phyloP scores from a whole-genome alignment of 2,888 invertebrate species.

The Dryocosmus kuriphilus region DNA sequence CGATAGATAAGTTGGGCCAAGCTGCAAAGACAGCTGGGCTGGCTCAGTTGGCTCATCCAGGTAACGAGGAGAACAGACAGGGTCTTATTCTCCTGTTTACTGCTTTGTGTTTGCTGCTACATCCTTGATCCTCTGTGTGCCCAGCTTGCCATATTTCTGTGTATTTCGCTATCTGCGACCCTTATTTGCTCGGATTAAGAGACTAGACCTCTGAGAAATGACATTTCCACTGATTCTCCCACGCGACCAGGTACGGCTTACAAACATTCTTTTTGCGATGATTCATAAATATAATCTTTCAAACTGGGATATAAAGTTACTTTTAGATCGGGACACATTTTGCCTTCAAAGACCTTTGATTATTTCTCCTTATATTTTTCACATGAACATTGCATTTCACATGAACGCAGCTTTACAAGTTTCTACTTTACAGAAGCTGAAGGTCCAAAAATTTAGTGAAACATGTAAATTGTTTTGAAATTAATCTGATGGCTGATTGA shows the following conservation, averaged over 20 bases:
- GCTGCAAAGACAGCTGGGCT: constrained; percentile 75
- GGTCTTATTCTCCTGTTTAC: constrained; percentile 62
- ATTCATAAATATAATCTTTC: not conserved
- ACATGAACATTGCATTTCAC: not conserved
- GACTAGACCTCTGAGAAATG: constrained; percentile 60
- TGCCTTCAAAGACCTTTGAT: not conserved
- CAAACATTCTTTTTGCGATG: constrained; percentile 3
- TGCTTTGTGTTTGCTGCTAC: constrained; percentile 57
- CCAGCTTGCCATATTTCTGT: constrained; percentile 73
- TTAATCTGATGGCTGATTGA: constrained; percentile 23
- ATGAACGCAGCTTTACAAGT: not conserved
- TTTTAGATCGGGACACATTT: constrained; percentile 6
- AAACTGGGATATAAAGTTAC: not conserved
- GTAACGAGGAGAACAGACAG: constrained; percentile 68
- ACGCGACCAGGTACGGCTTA: constrained; percentile 23
- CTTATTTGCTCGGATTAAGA: constrained; percentile 71
- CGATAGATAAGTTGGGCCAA: constrained; percentile 73
- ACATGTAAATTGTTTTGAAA: too few relatives aligned
- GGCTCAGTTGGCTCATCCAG: constrained; percentile 65
- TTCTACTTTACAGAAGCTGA: not conserved
- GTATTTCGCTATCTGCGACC: constrained; percentile 65
- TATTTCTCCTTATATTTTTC: too few relatives aligned
- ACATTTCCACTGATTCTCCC: constrained; percentile 49
- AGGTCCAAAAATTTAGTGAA: too few relatives aligned
- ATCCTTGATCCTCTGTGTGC: constrained; percentile 66